Conservation (phyloP, 2,113 vertebrate genomes). For the Sinosuthora webbiana region DNA sequence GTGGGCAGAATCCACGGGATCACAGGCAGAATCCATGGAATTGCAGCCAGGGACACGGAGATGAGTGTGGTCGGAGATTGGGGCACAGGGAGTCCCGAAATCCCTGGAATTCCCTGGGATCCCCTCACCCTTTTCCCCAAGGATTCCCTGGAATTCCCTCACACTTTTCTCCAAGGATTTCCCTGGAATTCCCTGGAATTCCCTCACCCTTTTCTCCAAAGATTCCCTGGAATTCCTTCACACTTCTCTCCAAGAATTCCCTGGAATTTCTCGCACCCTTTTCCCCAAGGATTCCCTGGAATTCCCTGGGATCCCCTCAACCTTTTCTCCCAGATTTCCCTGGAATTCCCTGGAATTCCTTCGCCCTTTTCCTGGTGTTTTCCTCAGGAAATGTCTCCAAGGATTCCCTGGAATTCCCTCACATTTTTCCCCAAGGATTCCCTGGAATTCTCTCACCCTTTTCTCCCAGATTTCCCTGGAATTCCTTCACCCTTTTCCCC, state of each 20-base stretch:
- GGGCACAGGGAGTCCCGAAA: no score
- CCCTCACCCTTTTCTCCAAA: neutral
- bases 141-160: neutral
- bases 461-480: accelerated
- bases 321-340: accelerated
- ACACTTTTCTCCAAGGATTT: accelerated
- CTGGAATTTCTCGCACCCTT: neutral
- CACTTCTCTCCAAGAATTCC: no score
- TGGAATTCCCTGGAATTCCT: neutral
- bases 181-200: neutral
- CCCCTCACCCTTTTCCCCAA: no score
- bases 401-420: no score
- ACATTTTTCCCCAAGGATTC: neutral
- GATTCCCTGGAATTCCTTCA: neutral
- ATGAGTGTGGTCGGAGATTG: no score
- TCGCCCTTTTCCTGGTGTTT: no score
- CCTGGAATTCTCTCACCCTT: neutral
- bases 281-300: neutral
- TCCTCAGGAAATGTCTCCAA: no score
- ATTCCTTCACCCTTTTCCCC: neutral
- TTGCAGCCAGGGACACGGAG: no score
- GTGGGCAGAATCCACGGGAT: no score
- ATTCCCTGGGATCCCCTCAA: neutral
- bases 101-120: no score
- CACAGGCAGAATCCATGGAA: no score